These are phyloP conservation scores for Apostichopus californicus DNA, from an alignment of 35 echinoderm and acorn worm species.

Conservation along the genomic window DNA sequence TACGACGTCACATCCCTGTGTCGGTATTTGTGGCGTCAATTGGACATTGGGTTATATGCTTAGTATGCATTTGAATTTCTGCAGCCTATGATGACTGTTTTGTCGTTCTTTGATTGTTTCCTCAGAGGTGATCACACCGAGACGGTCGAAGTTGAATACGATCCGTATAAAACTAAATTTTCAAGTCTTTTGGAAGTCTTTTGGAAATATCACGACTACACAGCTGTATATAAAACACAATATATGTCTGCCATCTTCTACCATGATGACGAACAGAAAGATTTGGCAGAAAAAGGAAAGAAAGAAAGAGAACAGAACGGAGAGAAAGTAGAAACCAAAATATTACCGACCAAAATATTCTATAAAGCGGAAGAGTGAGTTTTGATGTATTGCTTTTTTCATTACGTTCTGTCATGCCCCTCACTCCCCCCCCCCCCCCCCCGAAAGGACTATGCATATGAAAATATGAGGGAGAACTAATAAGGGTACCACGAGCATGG, in stretches of 20 bases:
- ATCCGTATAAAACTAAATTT: slow-evolving; percentile 61
- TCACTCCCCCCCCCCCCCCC: neutral
- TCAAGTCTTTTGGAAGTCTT: slow-evolving; percentile 62
- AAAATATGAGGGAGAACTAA: too few relatives aligned
- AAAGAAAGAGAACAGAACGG: slow-evolving; percentile 49
- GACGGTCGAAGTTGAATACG: slow-evolving; percentile 79
- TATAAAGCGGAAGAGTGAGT: slow-evolving; percentile 86
- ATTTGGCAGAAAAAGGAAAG: slow-evolving; percentile 57
- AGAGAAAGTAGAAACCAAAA: slow-evolving; percentile 62
- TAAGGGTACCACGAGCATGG: too few relatives aligned
- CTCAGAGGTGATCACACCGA: slow-evolving; percentile 86
- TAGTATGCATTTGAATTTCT: too few relatives aligned
- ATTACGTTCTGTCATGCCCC: neutral
- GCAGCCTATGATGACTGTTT: neutral
- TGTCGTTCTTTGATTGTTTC: neutral
- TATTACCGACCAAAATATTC: slow-evolving; percentile 68
- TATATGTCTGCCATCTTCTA: slow-evolving; percentile 91
- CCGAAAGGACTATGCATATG: too few relatives aligned
- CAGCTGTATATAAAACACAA: slow-evolving; percentile 60
- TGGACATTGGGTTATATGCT: too few relatives aligned
- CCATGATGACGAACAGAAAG: slow-evolving; percentile 67
- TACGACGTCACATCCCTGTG: too few relatives aligned
- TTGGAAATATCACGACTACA: slow-evolving; percentile 73
- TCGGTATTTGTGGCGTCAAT: too few relatives aligned
- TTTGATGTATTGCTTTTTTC: neutral